phyloP scores from a whole-genome alignment of 1,140 invertebrate genomes.

The Theocolax elegans region DNA sequence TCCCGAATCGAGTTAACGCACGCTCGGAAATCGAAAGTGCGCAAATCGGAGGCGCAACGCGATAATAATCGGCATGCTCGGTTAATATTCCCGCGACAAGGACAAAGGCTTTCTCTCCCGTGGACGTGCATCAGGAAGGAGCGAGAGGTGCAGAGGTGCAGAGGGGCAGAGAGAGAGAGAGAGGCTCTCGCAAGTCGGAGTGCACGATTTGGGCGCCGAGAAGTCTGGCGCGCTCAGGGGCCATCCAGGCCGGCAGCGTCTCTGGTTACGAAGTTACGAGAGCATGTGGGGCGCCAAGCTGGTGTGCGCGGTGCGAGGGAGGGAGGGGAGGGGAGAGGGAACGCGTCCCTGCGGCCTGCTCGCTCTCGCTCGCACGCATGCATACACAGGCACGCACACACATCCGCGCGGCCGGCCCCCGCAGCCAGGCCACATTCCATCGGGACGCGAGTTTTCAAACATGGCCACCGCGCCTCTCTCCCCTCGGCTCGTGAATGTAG shows the following conservation, averaged over 20 bases:
- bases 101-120: no score
- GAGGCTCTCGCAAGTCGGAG: no score
- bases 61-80: not conserved
- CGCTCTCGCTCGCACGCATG: no score
- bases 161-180: no score
- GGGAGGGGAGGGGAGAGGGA: constrained; percentile 6
- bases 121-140: not conserved
- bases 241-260: constrained; percentile 49
- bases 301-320: constrained; percentile 45
- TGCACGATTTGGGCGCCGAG: constrained; percentile 66
- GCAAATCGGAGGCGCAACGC: not conserved
- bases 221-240: constrained; percentile 63
- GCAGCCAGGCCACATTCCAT: constrained; percentile 61
- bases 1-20: no score
- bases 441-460: constrained; percentile 63
- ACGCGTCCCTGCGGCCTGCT: constrained; percentile 45
- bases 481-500: constrained; percentile 63
- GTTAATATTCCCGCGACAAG: not conserved
- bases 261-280: constrained; percentile 68
- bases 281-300: constrained; percentile 67
- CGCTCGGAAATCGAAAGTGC: constrained; percentile 4
- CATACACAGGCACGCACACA: constrained; percentile 28
- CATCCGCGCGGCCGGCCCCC: constrained; percentile 39
- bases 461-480: constrained; percentile 55
- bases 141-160: not conserved